Evolutionary conservation across 2,113 vertebrate species (phyloP).

Genomic region (Puma concolor): DNA sequence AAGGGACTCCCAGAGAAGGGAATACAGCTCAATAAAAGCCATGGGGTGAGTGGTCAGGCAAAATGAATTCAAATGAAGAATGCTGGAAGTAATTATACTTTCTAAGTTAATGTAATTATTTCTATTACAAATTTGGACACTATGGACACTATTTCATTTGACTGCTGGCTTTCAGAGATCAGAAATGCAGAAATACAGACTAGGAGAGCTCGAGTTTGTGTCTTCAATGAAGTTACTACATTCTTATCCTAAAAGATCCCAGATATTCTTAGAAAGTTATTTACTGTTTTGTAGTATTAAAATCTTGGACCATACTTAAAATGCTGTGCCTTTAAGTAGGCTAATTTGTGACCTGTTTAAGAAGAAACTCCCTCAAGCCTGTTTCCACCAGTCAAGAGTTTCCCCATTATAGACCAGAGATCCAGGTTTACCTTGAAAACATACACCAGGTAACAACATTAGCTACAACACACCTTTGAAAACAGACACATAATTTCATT

Average conservation of each 20-base stretch:
- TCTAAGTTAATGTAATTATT: neutral
- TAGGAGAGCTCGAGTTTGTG: neutral
- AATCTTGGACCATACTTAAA: neutral
- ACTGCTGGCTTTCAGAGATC: neutral
- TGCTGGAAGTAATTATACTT: neutral
- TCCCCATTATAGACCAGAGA: neutral
- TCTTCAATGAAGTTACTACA: neutral
- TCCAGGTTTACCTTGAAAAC: neutral
- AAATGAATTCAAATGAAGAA: neutral
- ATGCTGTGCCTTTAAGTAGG: neutral
- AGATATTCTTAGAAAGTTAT: neutral
- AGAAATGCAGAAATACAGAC: neutral
- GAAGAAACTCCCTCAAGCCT: neutral
- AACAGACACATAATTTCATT: constrained; percentile 5
- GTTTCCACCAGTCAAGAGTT: neutral
- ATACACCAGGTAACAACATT: neutral
- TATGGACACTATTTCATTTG: neutral
- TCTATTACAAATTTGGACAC: neutral
- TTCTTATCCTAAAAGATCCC: constrained; percentile 30
- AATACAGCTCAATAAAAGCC: constrained; percentile 1
- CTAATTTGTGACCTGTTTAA: neutral
- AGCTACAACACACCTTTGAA: neutral
- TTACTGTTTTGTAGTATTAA: neutral
- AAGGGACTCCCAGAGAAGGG: neutral
- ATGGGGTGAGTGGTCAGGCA: neutral